A percentile compares a stretch with the other conserved stretches of the same genome.
phyloP scores from a whole-genome alignment of 2,113 vertebrate genomes.

The Aptenodytes forsteri region DNA sequence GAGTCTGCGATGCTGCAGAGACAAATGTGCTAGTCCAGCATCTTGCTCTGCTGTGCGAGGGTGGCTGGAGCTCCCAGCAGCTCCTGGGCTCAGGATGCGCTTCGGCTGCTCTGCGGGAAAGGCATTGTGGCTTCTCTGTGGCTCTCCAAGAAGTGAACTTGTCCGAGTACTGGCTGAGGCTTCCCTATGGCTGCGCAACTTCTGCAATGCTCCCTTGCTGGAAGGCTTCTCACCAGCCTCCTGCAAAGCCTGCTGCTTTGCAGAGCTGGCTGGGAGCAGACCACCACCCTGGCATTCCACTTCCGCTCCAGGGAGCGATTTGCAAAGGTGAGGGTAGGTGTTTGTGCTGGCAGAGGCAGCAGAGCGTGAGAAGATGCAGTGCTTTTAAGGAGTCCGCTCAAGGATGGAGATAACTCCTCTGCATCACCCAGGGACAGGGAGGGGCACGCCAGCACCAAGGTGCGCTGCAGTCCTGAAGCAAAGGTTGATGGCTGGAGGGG shows the following conservation, averaged over 20 bases:
- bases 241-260: neutral
- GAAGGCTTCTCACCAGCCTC: neutral
- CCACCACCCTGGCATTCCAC: neutral
- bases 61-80: neutral
- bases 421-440: neutral
- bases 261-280: neutral
- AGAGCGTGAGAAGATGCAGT: neutral
- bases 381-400: neutral
- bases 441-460: neutral
- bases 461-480: neutral
- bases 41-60: neutral
- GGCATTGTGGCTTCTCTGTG: fast-evolving
- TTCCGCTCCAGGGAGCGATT: fast-evolving
- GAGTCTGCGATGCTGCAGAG: neutral
- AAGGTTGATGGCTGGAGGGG: neutral
- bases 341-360: neutral
- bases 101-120: neutral
- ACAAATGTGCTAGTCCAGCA: neutral
- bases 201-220: neutral
- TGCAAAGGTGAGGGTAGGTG: neutral
- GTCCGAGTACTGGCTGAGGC: neutral
- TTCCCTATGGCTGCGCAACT: neutral
- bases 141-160: neutral
- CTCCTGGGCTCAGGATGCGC: neutral
- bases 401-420: neutral